Conservation (phyloP, 2,797 vertebrate genomes). For the Pterois miles region DNA sequence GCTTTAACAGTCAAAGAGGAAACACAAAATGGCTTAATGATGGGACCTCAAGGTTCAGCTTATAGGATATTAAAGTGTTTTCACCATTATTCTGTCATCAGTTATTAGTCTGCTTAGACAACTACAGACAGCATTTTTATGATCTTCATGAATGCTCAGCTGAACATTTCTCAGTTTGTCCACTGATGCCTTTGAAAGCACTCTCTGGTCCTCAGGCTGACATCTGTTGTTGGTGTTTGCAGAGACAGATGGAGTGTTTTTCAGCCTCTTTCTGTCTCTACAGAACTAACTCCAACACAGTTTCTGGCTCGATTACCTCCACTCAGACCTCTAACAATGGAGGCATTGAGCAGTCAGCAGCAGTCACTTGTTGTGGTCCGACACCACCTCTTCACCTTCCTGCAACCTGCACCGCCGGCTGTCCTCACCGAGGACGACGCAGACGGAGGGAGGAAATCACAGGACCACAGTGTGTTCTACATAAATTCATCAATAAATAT, state of each 20-base stretch:
- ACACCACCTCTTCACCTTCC: slow-evolving; percentile 6
- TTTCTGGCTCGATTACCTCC: background rate
- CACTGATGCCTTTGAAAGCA: background rate
- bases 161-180: background rate
- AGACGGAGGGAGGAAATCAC: background rate
- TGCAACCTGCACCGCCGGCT: slow-evolving; percentile 20
- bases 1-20: background rate
- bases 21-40: background rate
- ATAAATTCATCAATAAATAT: background rate
- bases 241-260: slow-evolving; percentile 53
- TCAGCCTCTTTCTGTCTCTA: background rate
- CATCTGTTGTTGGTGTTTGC: slow-evolving; percentile 31
- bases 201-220: background rate
- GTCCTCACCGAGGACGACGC: background rate
- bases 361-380: slow-evolving; percentile 4
- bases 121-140: background rate
- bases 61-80: background rate
- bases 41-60: background rate
- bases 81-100: background rate
- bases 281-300: slow-evolving; percentile 8
- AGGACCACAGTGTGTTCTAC: background rate
- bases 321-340: slow-evolving; percentile 30
- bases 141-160: background rate
- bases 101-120: background rate
- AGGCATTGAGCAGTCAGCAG: slow-evolving; percentile 20